Percentiles rank a stretch among this genome's conserved stretches.
Conservation (phyloP, 1,140 invertebrate species). For the Tetraneura akinire region DNA sequence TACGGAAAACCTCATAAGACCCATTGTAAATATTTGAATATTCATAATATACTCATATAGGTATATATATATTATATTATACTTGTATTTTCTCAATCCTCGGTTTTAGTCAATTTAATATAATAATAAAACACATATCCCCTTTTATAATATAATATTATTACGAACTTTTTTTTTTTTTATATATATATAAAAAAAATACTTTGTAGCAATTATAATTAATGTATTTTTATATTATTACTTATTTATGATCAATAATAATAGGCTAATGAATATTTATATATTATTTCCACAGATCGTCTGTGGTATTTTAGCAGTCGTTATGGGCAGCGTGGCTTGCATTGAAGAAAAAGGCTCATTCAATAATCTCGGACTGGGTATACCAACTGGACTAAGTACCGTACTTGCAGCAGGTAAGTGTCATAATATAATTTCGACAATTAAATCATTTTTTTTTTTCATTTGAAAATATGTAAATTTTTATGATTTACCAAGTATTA, state of each 20-base stretch:
- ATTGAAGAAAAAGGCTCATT: slow-evolving; percentile 66
- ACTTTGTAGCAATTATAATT: too few species aligned
- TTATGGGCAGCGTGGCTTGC: slow-evolving; percentile 68
- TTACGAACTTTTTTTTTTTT: too few species aligned
- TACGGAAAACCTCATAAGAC: neutral
- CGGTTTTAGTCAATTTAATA: neutral
- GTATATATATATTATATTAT: too few species aligned
- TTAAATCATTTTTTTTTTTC: too few species aligned
- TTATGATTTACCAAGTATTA: too few species aligned
- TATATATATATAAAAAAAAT: too few species aligned
- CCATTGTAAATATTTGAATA: slow-evolving; percentile 9
- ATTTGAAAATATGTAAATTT: too few species aligned
- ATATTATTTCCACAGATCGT: slow-evolving; percentile 62
- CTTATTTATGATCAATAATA: too few species aligned
- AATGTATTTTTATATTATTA: too few species aligned
- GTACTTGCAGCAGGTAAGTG: slow-evolving; percentile 64
- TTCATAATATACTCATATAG: too few species aligned
- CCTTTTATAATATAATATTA: too few species aligned
- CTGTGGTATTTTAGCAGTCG: slow-evolving; percentile 65
- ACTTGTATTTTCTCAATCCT: too few species aligned
- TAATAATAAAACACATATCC: neutral
- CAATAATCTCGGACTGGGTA: slow-evolving; percentile 64
- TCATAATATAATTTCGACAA: neutral
- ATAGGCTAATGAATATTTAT: neutral
- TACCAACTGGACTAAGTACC: slow-evolving; percentile 64